These are phyloP conservation scores for Nothocercus julius DNA, from an alignment of 2,113 vertebrate species.

Conservation along the genomic window DNA sequence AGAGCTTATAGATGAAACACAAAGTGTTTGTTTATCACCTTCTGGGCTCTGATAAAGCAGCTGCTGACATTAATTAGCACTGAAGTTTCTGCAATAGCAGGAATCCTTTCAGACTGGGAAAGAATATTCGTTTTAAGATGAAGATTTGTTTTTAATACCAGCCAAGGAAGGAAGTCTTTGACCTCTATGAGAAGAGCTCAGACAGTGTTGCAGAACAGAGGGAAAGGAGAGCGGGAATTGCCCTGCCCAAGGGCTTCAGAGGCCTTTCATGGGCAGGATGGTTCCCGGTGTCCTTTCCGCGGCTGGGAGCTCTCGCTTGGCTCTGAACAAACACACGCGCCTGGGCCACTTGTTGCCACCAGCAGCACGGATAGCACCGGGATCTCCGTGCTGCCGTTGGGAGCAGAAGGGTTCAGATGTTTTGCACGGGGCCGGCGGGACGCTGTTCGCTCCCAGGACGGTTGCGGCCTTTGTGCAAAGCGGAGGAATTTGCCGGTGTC, in stretches of 20 bases:
- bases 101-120: not conserved
- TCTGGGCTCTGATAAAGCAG: not conserved
- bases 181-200: not conserved
- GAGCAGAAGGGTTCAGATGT: not conserved
- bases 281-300: not conserved
- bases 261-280: not conserved
- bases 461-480: not conserved
- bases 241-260: not conserved
- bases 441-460: not conserved
- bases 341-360: not conserved
- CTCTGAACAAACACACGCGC: not conserved
- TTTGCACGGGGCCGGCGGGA: not conserved
- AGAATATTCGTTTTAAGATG: not conserved
- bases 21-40: not conserved
- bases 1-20: not conserved
- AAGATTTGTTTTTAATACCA: not conserved
- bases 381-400: not conserved
- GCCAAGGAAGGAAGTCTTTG: not conserved
- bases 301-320: not conserved
- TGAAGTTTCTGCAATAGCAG: not conserved
- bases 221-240: not conserved
- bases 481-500: not conserved
- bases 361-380: not conserved
- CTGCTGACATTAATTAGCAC: not conserved
- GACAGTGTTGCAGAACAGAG: fast-evolving